Conservation (phyloP, 2,113 vertebrate genomes). For the Phaethornis superciliosus region DNA sequence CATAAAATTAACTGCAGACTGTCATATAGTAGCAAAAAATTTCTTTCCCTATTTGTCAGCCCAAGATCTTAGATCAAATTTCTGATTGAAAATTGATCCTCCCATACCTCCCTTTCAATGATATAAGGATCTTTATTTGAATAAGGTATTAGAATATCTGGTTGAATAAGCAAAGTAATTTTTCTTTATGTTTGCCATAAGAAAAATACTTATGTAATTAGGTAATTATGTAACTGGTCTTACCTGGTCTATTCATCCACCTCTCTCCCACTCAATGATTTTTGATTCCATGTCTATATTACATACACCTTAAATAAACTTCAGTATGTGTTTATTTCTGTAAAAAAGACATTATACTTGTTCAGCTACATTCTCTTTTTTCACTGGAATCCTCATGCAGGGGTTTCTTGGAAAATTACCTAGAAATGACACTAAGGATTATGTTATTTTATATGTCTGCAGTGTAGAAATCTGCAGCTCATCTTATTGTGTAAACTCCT, state of each 20-base stretch:
- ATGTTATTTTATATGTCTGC: not conserved
- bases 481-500: not conserved
- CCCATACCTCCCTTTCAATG: rapidly evolving
- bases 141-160: not conserved
- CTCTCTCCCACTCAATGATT: not conserved
- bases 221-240: not conserved
- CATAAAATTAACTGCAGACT: constrained; percentile 8
- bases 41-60: not conserved
- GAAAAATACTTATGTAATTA: not conserved
- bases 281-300: not conserved
- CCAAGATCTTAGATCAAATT: not conserved
- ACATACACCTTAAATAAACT: not conserved
- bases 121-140: not conserved
- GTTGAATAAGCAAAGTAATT: not conserved
- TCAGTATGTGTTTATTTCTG: not conserved
- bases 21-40: not conserved
- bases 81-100: not conserved
- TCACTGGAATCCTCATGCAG: rapidly evolving
- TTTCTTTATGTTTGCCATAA: not conserved
- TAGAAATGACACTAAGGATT: not conserved
- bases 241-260: rapidly evolving
- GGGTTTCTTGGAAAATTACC: not conserved
- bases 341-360: not conserved
- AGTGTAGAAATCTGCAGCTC: not conserved
- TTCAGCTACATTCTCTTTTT: not conserved